Conservation (phyloP, 2,888 invertebrate genomes). For the Osmoderma eremita region DNA sequence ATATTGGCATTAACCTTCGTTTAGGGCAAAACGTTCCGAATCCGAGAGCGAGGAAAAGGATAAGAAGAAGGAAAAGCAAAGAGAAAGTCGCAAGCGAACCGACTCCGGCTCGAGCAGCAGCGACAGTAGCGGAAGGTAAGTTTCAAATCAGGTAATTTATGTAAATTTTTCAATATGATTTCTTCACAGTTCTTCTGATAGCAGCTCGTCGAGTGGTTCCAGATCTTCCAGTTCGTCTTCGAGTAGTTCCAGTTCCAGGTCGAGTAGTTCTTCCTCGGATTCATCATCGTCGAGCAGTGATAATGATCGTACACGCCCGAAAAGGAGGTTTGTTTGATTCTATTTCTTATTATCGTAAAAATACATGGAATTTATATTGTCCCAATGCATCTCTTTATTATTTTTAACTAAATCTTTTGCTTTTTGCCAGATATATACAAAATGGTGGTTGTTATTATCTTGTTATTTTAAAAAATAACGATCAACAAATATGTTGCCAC, state of each 20-base stretch:
- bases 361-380: too few species aligned
- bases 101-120: constrained; percentile 83
- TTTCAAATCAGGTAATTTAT: not conserved
- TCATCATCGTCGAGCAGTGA: constrained; percentile 75
- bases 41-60: constrained; percentile 79
- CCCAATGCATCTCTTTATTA: too few species aligned
- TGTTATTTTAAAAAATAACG: too few species aligned
- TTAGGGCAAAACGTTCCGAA: constrained; percentile 77
- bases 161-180: too few species aligned
- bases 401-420: too few species aligned
- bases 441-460: too few species aligned
- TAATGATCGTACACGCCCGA: constrained; percentile 71
- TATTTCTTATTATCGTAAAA: too few species aligned
- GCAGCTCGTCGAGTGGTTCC: constrained; percentile 84
- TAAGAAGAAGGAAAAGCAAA: constrained; percentile 69
- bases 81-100: constrained; percentile 73
- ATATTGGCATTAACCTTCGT: constrained; percentile 33
- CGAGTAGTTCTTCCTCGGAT: constrained; percentile 69
- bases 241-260: constrained; percentile 68
- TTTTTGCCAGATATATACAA: too few species aligned
- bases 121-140: constrained; percentile 75
- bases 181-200: constrained; percentile 76
- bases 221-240: constrained; percentile 83
- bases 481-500: too few species aligned
- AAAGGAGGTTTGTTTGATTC: constrained; percentile 70